phyloP scores from a whole-genome alignment of 2,113 vertebrate genomes.

The Stegostoma tigrinum region DNA sequence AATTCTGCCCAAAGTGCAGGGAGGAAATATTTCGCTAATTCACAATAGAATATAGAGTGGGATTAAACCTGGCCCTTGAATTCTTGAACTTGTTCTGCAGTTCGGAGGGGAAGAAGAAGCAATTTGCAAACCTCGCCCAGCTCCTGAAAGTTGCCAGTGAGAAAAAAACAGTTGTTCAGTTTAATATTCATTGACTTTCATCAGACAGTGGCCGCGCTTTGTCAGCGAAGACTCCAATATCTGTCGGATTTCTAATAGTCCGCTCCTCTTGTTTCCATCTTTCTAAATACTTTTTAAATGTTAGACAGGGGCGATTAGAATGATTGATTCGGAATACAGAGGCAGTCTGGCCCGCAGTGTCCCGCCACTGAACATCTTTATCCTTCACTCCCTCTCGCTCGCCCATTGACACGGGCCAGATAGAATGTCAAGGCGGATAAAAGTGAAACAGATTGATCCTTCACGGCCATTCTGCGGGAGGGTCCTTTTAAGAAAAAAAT shows the following conservation, averaged over 20 bases:
- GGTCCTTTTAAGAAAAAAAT: conserved; percentile 39
- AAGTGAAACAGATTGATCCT: conserved; percentile 91
- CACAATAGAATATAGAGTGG: not conserved
- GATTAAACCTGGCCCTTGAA: not conserved
- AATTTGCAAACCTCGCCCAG: no score
- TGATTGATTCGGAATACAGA: not conserved
- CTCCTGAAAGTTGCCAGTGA: not conserved
- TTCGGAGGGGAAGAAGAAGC: no score
- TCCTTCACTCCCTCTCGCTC: conserved; percentile 78
- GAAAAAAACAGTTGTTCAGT: not conserved
- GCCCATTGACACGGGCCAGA: conserved; percentile 61
- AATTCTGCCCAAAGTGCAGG: no score
- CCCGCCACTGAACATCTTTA: conserved; percentile 88
- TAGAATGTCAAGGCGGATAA: conserved; percentile 75
- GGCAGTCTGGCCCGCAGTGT: conserved; percentile 33
- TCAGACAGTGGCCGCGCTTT: not conserved
- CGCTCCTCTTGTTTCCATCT: not conserved
- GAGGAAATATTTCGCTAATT: no score
- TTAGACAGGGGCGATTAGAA: not conserved
- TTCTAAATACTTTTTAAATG: not conserved
- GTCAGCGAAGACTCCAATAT: not conserved
- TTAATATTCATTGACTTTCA: not conserved
- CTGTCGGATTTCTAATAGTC: not conserved
- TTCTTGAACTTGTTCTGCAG: not conserved
- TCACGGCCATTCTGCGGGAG: conserved; percentile 76